Conservation (phyloP, 2,797 vertebrate species). For the Pteropus rufus region DNA sequence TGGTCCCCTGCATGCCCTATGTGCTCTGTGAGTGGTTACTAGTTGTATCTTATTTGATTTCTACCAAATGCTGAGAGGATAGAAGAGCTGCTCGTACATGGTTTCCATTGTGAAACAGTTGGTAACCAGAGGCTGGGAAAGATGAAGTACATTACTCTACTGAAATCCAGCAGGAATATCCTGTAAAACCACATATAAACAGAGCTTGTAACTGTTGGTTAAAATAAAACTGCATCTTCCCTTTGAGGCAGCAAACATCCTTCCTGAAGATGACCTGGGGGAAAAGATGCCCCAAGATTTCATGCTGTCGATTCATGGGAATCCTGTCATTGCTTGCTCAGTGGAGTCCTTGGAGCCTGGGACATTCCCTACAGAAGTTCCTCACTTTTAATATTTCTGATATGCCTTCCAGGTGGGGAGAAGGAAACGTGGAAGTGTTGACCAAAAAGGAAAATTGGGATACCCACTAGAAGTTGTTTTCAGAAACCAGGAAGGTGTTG, state of each 20-base stretch:
- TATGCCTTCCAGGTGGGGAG: background rate
- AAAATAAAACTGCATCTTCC: background rate
- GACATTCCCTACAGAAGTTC: background rate
- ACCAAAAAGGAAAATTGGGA: background rate
- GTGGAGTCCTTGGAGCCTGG: background rate
- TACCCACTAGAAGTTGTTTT: background rate
- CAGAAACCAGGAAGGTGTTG: background rate
- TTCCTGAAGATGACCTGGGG: background rate
- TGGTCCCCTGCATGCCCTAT: background rate
- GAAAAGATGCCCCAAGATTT: background rate
- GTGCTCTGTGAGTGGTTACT: background rate
- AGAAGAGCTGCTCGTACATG: background rate
- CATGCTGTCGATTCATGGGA: background rate
- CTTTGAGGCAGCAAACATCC: background rate
- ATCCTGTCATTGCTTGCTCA: background rate
- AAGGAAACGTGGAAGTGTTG: background rate
- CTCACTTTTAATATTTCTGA: background rate
- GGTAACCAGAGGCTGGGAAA: background rate
- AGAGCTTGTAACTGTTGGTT: background rate
- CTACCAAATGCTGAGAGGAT: background rate
- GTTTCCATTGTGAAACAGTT: background rate
- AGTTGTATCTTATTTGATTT: background rate
- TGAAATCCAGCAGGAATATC: background rate
- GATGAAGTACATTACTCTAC: background rate
- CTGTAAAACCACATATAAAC: background rate